Conservation (phyloP, 2,888 invertebrate genomes). For the Drosophila trichaetosa region DNA sequence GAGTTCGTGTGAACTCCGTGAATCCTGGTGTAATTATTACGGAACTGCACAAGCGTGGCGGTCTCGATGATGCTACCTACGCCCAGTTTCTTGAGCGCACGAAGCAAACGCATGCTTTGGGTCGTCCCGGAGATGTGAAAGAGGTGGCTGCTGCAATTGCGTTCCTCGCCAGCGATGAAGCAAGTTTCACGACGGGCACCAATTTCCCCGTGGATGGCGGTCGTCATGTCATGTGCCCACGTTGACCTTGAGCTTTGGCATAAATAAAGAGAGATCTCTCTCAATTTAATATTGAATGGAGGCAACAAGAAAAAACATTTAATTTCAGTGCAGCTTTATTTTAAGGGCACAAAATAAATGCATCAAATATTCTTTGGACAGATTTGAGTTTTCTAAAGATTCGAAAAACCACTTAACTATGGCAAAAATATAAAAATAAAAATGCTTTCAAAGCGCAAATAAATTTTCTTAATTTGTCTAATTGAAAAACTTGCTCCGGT, state of each 20-base stretch:
- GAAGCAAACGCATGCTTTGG: constrained; percentile 95
- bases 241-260: constrained; percentile 86
- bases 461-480: neutral
- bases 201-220: constrained; percentile 97
- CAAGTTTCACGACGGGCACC: constrained; percentile 96
- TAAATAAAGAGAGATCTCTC: neutral
- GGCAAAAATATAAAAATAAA: neutral
- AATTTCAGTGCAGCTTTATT: constrained; percentile 4
- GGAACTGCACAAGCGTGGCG: constrained; percentile 93
- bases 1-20: constrained; percentile 95
- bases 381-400: neutral
- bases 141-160: constrained; percentile 96
- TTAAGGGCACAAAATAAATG: constrained; percentile 41
- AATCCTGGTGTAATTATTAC: constrained; percentile 96
- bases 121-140: constrained; percentile 92
- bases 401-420: neutral
- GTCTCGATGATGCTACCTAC: constrained; percentile 93
- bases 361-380: constrained; percentile 17
- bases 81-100: constrained; percentile 92
- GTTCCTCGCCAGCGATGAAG: constrained; percentile 94
- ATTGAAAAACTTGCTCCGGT: neutral
- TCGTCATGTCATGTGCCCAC: constrained; percentile 96
- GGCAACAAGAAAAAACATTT: neutral
- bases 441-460: neutral
- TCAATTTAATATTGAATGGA: neutral